Evolutionary conservation across 2,113 vertebrate species (phyloP).

Genomic region (Macaca nemestrina): DNA sequence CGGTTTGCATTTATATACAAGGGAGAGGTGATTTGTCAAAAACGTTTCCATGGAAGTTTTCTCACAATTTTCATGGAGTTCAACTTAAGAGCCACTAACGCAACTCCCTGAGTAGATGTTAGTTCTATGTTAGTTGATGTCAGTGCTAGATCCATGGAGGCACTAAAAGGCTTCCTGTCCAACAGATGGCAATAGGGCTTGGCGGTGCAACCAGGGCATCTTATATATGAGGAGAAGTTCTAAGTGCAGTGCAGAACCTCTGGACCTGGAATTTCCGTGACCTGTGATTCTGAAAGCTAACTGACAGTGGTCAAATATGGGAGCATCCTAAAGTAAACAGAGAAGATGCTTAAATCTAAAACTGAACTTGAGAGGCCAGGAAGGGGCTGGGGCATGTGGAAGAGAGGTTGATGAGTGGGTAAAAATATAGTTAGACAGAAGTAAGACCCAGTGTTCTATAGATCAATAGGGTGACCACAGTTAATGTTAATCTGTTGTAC

Average conservation of each 20-base stretch:
- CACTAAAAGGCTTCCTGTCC: neutral
- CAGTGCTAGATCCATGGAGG: neutral
- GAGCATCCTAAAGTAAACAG: neutral
- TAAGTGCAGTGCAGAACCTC: neutral
- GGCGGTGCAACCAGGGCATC: neutral
- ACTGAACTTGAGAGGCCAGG: neutral
- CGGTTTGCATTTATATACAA: neutral
- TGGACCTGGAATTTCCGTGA: neutral
- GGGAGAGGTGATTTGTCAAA: neutral
- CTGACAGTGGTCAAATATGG: neutral
- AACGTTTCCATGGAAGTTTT: neutral
- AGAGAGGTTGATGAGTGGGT: neutral
- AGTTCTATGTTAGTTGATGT: neutral
- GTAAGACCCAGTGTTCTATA: neutral
- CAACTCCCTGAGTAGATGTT: neutral
- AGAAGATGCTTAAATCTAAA: neutral
- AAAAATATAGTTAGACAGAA: neutral
- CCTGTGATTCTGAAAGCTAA: neutral
- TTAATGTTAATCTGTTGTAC: neutral
- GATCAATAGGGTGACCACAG: neutral
- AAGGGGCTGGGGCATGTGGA: neutral
- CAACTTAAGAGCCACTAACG: neutral
- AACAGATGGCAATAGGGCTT: neutral
- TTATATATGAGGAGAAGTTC: neutral
- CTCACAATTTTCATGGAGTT: neutral